These are phyloP conservation scores for Trinorchestia longiramus DNA, from an alignment of 1,140 invertebrate genomes.

Conservation along the genomic window DNA sequence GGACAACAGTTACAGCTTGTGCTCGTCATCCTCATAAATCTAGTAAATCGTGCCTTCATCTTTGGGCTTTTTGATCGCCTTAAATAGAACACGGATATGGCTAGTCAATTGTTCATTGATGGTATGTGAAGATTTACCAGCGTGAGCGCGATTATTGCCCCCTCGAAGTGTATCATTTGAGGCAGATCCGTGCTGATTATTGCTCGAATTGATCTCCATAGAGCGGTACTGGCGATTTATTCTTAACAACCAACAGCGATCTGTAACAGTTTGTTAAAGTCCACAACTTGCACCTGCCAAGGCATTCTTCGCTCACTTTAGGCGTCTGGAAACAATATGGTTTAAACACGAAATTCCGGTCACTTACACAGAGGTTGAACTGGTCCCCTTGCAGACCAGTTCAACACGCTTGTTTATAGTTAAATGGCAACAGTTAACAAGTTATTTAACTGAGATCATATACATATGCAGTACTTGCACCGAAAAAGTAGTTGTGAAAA, in stretches of 20 bases:
- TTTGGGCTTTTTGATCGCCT: not conserved
- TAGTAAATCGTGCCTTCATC: not conserved
- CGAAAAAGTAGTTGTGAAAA: too few species aligned
- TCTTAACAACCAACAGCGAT: not conserved
- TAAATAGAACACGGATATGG: not conserved
- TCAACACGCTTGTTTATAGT: not conserved
- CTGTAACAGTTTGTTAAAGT: not conserved
- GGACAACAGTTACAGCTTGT: not conserved
- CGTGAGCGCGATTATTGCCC: not conserved
- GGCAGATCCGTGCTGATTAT: not conserved
- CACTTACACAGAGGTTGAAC: not conserved
- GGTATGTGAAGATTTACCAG: not conserved
- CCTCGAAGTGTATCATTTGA: constrained; percentile 32
- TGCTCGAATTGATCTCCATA: not conserved
- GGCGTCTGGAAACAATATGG: not conserved
- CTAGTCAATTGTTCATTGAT: not conserved
- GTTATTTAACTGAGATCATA: too few species aligned
- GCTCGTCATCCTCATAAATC: not conserved
- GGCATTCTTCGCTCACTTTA: not conserved
- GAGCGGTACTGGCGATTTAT: not conserved
- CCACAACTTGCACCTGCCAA: not conserved
- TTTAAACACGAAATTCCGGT: not conserved
- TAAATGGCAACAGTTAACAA: not conserved
- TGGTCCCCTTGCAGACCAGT: too few species aligned
- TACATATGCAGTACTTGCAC: too few species aligned